Evolutionary conservation across 2,888 invertebrate species (phyloP).

Genomic region (Nemotelus nigrinus): DNA sequence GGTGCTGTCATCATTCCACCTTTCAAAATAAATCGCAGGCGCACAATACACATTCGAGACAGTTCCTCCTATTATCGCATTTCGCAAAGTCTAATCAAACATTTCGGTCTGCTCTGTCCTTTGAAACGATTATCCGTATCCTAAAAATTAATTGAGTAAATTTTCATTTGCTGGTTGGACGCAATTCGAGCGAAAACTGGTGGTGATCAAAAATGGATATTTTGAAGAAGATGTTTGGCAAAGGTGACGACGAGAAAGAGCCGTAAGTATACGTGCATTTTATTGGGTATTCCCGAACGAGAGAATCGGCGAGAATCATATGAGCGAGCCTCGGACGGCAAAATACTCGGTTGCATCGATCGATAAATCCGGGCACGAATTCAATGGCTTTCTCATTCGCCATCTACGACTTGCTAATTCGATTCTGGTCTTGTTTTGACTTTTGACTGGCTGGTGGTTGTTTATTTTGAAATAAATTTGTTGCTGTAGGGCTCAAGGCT

Average conservation of each 20-base stretch:
- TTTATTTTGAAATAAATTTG: background rate
- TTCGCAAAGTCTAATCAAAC: slow-evolving; percentile 5
- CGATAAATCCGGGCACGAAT: slow-evolving; percentile 42
- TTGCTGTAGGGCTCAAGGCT: slow-evolving; percentile 9
- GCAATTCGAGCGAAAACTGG: background rate
- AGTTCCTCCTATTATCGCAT: slow-evolving; percentile 29
- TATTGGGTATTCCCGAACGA: background rate
- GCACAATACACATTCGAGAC: slow-evolving; percentile 27
- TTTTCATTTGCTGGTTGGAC: background rate
- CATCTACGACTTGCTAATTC: too few relatives aligned
- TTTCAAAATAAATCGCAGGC: slow-evolving; percentile 39
- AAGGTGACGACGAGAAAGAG: slow-evolving; percentile 54
- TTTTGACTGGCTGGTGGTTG: too few relatives aligned
- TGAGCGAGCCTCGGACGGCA: background rate
- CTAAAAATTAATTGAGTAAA: slow-evolving; percentile 17
- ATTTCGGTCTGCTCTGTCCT: background rate
- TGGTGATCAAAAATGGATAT: slow-evolving; percentile 56
- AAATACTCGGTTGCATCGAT: slow-evolving; percentile 50
- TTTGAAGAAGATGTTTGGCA: slow-evolving; percentile 60
- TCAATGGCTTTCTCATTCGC: background rate
- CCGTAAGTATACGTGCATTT: slow-evolving; percentile 8
- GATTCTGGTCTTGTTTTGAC: too few relatives aligned
- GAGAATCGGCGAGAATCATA: slow-evolving; percentile 14
- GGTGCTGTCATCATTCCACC: slow-evolving; percentile 24
- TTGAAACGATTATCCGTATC: too few relatives aligned